These are phyloP conservation scores for Cantharis lateralis DNA, from an alignment of 2,888 invertebrate genomes.

Conservation along the genomic window DNA sequence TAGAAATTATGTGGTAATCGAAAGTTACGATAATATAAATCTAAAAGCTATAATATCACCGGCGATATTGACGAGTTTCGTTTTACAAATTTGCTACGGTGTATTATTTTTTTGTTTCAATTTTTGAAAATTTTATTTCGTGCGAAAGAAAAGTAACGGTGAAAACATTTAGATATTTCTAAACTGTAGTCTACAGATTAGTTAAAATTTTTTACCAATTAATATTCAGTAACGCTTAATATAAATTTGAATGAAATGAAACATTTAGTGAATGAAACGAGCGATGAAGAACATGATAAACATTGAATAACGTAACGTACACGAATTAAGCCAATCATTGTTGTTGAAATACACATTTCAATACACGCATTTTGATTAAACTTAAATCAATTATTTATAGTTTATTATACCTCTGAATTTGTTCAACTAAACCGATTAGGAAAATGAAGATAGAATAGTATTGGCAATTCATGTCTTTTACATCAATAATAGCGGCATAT, in stretches of 20 bases:
- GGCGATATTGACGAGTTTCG: slow-evolving; percentile 27
- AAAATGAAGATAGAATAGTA: neutral
- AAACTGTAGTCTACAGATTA: slow-evolving; percentile 12
- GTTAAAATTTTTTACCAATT: neutral
- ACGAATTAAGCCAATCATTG: slow-evolving; percentile 2
- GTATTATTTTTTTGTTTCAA: neutral
- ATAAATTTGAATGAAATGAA: neutral
- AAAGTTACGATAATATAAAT: slow-evolving; percentile 3
- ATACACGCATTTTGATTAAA: neutral
- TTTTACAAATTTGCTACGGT: neutral
- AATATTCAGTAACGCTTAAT: neutral
- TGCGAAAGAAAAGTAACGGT: neutral
- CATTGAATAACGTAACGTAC: neutral
- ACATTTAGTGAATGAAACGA: neutral
- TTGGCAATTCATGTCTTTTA: neutral
- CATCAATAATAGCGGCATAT: neutral
- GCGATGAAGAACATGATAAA: neutral
- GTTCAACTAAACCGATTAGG: neutral
- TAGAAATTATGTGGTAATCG: neutral
- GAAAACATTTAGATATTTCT: slow-evolving; percentile 11
- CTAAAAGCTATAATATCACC: slow-evolving; percentile 23
- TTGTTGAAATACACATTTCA: neutral
- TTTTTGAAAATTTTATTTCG: neutral
- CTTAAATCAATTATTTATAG: neutral
- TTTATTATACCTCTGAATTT: neutral